These are phyloP conservation scores for Crossoptilon crossoptilon DNA, from an alignment of 2,797 vertebrate genomes.

Conservation along the genomic window DNA sequence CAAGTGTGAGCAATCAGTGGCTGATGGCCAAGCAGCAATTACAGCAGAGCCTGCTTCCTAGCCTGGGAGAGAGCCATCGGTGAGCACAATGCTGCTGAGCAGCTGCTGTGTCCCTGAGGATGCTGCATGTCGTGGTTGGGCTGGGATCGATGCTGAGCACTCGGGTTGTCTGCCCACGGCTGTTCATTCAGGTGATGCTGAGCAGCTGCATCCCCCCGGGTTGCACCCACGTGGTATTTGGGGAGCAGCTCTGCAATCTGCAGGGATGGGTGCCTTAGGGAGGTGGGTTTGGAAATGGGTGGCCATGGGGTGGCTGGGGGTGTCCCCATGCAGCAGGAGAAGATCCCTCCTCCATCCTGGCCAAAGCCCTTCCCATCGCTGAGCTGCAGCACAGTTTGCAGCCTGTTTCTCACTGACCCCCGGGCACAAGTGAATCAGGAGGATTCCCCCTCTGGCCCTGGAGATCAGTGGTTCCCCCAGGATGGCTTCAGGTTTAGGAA, in stretches of 20 bases:
- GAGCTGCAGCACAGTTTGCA: no score
- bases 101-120: constrained; percentile 35
- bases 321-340: neutral
- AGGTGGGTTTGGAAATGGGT: neutral
- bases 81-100: constrained; percentile 20
- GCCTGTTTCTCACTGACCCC: neutral
- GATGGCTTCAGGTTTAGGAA: neutral
- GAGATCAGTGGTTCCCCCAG: neutral
- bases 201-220: accelerated
- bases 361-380: neutral
- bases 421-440: neutral
- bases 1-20: constrained; percentile 32
- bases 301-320: neutral
- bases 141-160: neutral
- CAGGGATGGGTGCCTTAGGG: neutral
- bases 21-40: constrained; percentile 69
- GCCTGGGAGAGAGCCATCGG: neutral
- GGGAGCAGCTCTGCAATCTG: accelerated
- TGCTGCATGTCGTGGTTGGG: neutral
- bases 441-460: no score
- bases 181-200: neutral
- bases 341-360: neutral
- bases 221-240: accelerated
- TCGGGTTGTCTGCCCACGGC: neutral
- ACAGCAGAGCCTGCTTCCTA: constrained; percentile 43